Base-by-base conservation (phyloP, 2,113 vertebrate species). In the Tonatia bakeri region DNA sequence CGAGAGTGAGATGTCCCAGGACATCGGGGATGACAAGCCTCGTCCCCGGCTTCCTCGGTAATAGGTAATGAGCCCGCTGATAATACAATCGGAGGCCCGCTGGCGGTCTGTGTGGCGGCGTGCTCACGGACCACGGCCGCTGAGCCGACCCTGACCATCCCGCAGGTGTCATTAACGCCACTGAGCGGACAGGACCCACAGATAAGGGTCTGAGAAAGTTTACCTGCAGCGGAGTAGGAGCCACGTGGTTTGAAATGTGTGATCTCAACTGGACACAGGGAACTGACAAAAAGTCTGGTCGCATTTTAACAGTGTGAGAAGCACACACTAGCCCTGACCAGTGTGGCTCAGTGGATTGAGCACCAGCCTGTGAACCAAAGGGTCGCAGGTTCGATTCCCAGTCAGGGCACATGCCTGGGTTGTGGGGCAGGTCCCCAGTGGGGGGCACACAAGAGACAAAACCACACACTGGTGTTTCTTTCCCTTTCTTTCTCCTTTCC, bases 1-100 rank as follows among this genome's bases (percentile, higher is more conserved):
- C 7, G 20, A 82, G 84, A 70, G 4, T 94, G 96, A 94, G 5
- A 87, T 10, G 59, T 92, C 72, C 65, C 93, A 94, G 95, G 24
- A 11, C 81, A 36, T 33, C 24, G 0, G 0, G 77, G 7, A 69
- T 87, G 96, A 94, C 86, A 77, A 31, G 52, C 73, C 17, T 64
- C 1, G 43, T 36, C 80, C 95, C 77, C 19, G 1, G 94, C 77
- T 6, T 20, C 2, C 1, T 11, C 1, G 0, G 28, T 43, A 56
- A 83, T 31, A 8, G 4, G 65, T 9, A 38, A 87, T 26, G 75
- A 70, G 65, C 90, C 76, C 1, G 7, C 87, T 0, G 91, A 90
- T 94, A 90, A 84, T 1, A 47, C 61, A 15, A 38, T 50, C 2
- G 43, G 87, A 54, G 79, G 7, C 54, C 92, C 70, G 87, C 93